Evolutionary conservation across 2,888 invertebrate genomes (phyloP).

Genomic region (Himalopsyche tibetana): DNA sequence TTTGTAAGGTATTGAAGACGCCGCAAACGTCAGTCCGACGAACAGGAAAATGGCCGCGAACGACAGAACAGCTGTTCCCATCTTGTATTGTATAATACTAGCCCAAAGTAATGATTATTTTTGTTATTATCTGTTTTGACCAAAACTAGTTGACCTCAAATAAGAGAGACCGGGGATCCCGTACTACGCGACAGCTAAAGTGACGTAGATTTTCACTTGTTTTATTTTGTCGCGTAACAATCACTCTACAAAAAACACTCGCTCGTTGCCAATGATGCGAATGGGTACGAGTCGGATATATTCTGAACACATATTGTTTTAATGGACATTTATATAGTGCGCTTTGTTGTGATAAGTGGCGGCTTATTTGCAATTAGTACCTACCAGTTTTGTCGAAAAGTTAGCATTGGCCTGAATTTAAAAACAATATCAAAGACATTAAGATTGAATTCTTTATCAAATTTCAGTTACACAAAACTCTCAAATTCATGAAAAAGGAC

Average conservation of each 20-base stretch:
- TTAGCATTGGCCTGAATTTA: too few species aligned
- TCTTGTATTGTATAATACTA: neutral
- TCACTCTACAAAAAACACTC: neutral
- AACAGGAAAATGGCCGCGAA: neutral
- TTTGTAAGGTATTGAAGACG: neutral
- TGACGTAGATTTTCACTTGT: neutral
- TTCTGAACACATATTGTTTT: neutral
- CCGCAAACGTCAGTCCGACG: neutral
- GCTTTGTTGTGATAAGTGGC: too few species aligned
- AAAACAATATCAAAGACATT: too few species aligned
- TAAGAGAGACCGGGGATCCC: neutral
- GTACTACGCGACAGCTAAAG: neutral
- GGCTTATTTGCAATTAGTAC: too few species aligned
- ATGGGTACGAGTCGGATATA: neutral
- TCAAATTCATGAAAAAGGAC: too few species aligned
- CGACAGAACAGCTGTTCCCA: neutral
- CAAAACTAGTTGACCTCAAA: conserved; percentile 16
- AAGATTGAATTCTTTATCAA: too few species aligned
- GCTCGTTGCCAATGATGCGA: neutral
- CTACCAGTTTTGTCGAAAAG: too few species aligned
- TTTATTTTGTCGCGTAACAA: neutral
- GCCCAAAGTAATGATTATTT: neutral
- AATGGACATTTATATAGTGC: neutral
- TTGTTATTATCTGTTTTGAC: neutral
- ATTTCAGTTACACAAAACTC: too few species aligned